Evolutionary conservation across 2,888 invertebrate genomes (phyloP).

Genomic region (Erpobdella octoculata): DNA sequence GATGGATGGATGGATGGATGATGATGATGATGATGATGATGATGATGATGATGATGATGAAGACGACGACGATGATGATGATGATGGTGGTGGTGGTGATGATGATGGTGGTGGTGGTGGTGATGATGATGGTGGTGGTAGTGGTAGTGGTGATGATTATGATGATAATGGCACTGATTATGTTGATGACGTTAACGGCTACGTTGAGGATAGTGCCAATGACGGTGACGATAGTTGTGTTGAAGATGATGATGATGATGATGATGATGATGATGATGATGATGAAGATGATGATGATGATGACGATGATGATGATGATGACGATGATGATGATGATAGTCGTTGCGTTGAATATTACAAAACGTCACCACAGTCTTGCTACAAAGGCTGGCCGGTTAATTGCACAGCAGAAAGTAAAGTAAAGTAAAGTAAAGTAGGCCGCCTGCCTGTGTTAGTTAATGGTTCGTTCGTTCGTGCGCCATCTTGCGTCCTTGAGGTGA

Average conservation of each 20-base stretch:
- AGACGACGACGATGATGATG: not conserved
- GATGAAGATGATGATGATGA: slow-evolving; percentile 23
- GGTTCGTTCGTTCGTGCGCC: no score
- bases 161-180: not conserved
- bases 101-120: slow-evolving; percentile 1
- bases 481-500: no score
- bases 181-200: not conserved
- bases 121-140: slow-evolving; percentile 21
- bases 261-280: not conserved
- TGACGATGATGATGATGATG: slow-evolving; percentile 21
- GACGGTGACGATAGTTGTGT: not conserved
- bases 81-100: not conserved
- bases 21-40: not conserved
- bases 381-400: no score
- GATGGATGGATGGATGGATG: no score
- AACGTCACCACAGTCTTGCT: no score
- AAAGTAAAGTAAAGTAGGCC: no score
- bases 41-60: not conserved
- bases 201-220: not conserved
- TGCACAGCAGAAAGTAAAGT: no score
- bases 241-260: not conserved
- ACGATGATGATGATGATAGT: slow-evolving; percentile 23
- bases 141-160: slow-evolving; percentile 3
- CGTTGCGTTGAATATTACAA: no score
- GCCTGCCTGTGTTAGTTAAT: no score